Evolutionary conservation across 1,140 invertebrate species (phyloP), one percentile per base, ranked within the genome.

Genomic region (Pogonomyrmex barbatus): DNA sequence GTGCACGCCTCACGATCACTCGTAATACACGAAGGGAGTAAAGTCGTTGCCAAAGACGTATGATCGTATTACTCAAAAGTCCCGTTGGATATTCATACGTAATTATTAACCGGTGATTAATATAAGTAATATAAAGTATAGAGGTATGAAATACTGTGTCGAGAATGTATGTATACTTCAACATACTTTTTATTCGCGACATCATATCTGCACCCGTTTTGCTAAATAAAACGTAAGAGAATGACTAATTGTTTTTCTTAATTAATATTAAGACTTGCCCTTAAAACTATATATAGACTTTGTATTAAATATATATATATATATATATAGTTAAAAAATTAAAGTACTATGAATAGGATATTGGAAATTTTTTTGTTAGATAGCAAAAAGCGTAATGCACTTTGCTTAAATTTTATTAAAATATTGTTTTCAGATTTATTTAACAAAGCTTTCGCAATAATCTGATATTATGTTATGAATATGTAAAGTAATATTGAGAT

Each of bases 1-100:
- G 79, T 63, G 86, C 90, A 92, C 91, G 89, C 90, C 89, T 84
- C 17, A 88, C 70, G 89, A 79, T 88, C 56, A 47, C 63, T 56
- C 58, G 60, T 70, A 33, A 36, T 4, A 33, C 62, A 60, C 63
- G 42, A 60, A 85, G 70, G 76, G 50, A 73, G 81, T 87, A 70
- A 81, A 56, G 36, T 70, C 63, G 24, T 47, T 70, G 56, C 14
- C 76, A 17, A n/a, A 77, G 84, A 82, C 45, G 45, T 71, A 86
- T 62, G 70, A 86, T 65, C 67, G 24, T 73, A 78, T 50, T 68
- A 50, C 65, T 30, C 33, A 65, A 42, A 42, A 45, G 63, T 75
- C 68, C 75, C 45, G 79, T 88, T 81, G 45, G 42, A 54, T 62
- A 63, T 76, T 71, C 62, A 58, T 86, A 76, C 33, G 42, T 54